Evolutionary conservation across 2,797 vertebrate genomes (phyloP), one percentile per base, ranked within the genome.

Genomic region (Streptopelia turtur): DNA sequence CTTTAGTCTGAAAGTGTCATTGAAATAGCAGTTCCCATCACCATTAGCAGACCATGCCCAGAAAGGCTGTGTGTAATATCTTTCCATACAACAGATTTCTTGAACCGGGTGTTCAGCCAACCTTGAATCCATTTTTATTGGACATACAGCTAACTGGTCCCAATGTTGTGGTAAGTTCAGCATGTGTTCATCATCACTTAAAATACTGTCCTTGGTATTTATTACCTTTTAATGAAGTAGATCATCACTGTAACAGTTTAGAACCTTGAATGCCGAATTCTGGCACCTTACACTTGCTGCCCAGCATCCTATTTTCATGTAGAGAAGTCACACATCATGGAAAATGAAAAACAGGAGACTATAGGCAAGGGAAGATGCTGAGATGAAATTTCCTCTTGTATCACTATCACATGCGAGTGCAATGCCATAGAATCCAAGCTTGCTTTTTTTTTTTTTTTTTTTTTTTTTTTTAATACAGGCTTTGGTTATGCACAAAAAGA

Each of bases 241-340:
- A 27, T 49, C 27, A n/a, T 39, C 45, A 13, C 22, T 84, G n/a
- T 31, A 35, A 21, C 16, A 47, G 21, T 72, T 69, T 52, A 56
- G 55, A 64, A 70, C 22, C 27, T 49, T 70, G 39, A 55, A 72
- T 37, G 27, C 24, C 27, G 59, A 52, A 75, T 81, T 72, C 60
- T 86, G 61, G 10, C 35, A 27, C 55, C 52, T 77, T 63, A 10
- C 12, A 65, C 11, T 53, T 49, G 17, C 52, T 69, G 47, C 24
- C 28, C 28, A 13, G 33, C 30, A 9, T n/a, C 2, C 0, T 83
- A 21, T 69, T 60, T 69, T 83, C 41, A 12, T 9, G 16, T 41
- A 10, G 2, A 23, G 59, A 55, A 8, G 37, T 80, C 10, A 0
- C 24, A 18, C 0, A 0, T 50, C 22, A 27, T 16, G 9, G 13